Base-by-base conservation (phyloP, 2,888 invertebrate genomes). In the Odontomyia ornata region DNA sequence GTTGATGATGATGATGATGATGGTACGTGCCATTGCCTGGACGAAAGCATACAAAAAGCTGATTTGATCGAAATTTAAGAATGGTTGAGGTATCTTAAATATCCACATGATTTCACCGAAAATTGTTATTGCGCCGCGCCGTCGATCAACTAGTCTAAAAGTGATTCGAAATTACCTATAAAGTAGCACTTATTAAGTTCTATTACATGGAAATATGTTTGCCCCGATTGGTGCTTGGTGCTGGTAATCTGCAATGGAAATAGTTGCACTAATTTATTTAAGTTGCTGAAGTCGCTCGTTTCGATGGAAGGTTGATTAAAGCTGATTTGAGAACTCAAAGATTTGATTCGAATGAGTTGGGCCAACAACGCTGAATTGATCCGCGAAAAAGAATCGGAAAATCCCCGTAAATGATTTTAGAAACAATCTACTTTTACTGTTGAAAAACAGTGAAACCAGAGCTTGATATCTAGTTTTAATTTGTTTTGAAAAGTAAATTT, bases 1-100 rank as follows among this genome's bases (percentile, higher is more conserved):
- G 65, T 30, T 65, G 65, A 65, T 65, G 65, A 52, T 52, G 62
- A 36, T 36, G 36, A n/a, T 36, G 65, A 65, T 65, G 69, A 47
- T 69, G 69, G 69, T 69, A 69, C 69, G 69, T 69, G 69, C 69
- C 69, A 69, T 47, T 4, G 60, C 60, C 2, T 25, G 46, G 69
- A 69, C 69, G 69, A 43, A 43, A 69, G 27, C 23, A n/a, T 64
- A 64, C n/a, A 64, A 64, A 64, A 30, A 64, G n/a, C 30, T n/a
- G 23, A 60, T 69, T 36, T 23, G 46, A n/a, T 21, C 69, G 46
- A 69, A 69, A 69, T 47, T 25, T 23, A 18, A 69, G 47, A 69
- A 69, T 69, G 15, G 47, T 25, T 25, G 23, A 25, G 69, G 46
- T 47, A 46, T 69, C 69, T 69, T n/a, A 11, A 69, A 46, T 46